These are phyloP conservation scores for Mirza zaza DNA, from an alignment of 2,113 vertebrate species.

Conservation along the genomic window DNA sequence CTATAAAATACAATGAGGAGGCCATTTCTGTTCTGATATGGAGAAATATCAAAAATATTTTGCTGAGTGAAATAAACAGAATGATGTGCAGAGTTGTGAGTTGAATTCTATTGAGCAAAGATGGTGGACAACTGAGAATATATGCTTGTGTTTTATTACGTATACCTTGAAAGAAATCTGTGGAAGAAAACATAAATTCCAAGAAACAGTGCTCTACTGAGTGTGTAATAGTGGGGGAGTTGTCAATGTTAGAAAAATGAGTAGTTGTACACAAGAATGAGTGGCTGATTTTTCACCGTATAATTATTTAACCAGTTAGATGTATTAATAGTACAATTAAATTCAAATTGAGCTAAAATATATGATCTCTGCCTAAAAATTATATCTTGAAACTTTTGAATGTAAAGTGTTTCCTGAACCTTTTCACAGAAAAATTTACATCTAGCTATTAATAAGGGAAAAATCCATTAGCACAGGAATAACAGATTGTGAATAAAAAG, in stretches of 20 bases:
- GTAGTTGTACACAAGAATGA: rapidly evolving
- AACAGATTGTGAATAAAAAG: not conserved
- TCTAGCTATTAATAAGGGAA: not conserved
- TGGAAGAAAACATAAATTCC: not conserved
- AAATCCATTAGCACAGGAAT: not conserved
- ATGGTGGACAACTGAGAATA: not conserved
- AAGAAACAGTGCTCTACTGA: not conserved
- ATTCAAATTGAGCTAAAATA: not conserved
- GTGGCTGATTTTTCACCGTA: not conserved
- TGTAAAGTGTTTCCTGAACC: not conserved
- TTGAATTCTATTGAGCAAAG: not conserved
- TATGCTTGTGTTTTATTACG: not conserved
- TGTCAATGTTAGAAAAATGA: not conserved
- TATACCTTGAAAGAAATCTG: not conserved
- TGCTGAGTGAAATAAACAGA: not conserved
- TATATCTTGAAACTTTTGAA: not conserved
- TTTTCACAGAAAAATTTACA: not conserved
- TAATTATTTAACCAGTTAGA: not conserved
- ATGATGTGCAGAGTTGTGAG: not conserved
- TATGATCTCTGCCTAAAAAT: not conserved
- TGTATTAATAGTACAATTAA: not conserved
- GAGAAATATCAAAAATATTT: not conserved
- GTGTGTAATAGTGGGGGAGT: not conserved
- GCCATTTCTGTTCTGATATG: not conserved
- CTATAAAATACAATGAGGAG: not conserved